Evolutionary conservation across 2,888 invertebrate species (phyloP), one percentile per base, ranked within the genome.

Genomic region (Drosophila rellima): DNA sequence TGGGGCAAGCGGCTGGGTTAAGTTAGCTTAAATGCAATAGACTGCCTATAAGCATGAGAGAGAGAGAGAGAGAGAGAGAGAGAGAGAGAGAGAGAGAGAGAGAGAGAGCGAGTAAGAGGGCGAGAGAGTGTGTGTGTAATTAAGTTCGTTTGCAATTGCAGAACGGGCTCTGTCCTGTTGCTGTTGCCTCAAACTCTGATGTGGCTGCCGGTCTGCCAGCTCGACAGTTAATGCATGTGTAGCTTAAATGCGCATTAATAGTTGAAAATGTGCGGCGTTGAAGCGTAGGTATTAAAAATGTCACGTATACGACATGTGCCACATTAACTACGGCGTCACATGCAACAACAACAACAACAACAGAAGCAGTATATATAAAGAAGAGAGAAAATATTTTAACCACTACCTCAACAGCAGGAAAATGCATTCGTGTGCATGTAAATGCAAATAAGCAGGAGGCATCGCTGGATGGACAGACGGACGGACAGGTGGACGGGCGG

Each of bases 181-280:
- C 62, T 60, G 6, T 40, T 60, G 37, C 29, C 50, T 57, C 18
- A 35, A 64, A 51, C 61, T 47, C 45, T 23, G 57, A n/a, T 44
- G 8, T 7, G 37, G 23, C 8, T 1, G 7, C 6, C 18, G 40
- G 55, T 35, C 54, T 56, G 54, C 42, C 42, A 63, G 64, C 63
- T 67, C 67, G 79, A 78, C 74, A 78, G 82, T 85, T 82, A 80
- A 80, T 78, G 85, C 77, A 80, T 82, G 75, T 80, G 87, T 84
- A 84, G 85, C 85, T 85, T 87, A 87, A 85, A 82, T 84, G 82
- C 71, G 78, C 85, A 85, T 84, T 85, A 85, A 87, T 84, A 84
- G 82, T 85, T 85, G 82, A 82, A 87, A 85, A 87, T 85, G 84
- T 85, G 85, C 85, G 87, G 87, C 80, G 80, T 85, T 84, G 82